Base-by-base conservation (phyloP, 2,888 invertebrate species). In the Eupithecia exiguata region DNA sequence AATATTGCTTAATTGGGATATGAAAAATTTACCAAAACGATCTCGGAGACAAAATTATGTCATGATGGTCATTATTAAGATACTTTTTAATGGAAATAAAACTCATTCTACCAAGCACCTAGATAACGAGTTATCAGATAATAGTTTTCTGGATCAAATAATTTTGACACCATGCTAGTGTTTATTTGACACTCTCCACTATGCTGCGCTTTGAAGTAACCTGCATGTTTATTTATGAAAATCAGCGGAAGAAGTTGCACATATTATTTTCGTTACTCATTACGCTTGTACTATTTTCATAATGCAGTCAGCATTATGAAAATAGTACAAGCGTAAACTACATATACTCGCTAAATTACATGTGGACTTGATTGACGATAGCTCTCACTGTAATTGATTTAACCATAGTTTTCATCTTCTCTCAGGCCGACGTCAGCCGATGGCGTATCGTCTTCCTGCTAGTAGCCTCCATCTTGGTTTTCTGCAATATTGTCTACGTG, bases 391-490 rank as follows among this genome's bases (percentile, higher is more conserved):
- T 12, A 5, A 21, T 0, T 53, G 5, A 0, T 58, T 14, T 58
- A 25, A 58, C 14, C 12, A 10, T 21, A 25, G 1, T 14, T 38
- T 18, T 4, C 35, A 21, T 68, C 21, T 49, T 12, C 14, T 75
- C 91, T 36, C 89, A 97, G 97, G 90, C 94, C 49, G 94, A 96
- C 83, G 89, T 95, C 30, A 84, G 87, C 61, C 95, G 96, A 77
- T 98, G 98, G 98, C 95, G 96, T 63, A 94, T 95, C 46, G 96
- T 97, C 7, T 98, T 97, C 89, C 95, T 96, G 77, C 89, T 96
- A n/a, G 95, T 96, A 0, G 95, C 97, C 0, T 95, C 90, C 1
- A 86, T 97, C 67, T 95, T 96, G 76, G 87, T 96, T 0, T 79
- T 95, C 1, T 95, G 96, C 36, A 96, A 96, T 84, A 86, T 96